Evolutionary conservation across 1,140 invertebrate species (phyloP).

Genomic region (Caenorhabditis briggsae): DNA sequence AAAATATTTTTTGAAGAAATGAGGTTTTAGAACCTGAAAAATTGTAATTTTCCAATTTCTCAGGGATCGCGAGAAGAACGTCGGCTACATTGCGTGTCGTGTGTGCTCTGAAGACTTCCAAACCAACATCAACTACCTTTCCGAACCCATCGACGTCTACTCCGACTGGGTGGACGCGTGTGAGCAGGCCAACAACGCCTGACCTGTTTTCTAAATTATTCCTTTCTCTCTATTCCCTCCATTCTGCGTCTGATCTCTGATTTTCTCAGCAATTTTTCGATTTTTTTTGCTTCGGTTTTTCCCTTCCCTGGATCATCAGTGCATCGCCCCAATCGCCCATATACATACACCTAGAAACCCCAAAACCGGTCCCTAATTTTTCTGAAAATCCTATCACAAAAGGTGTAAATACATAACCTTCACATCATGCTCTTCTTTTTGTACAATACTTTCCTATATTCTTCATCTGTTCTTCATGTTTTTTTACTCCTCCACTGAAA

Average conservation of each 20-base stretch:
- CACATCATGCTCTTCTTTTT: neutral
- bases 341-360: too few species aligned
- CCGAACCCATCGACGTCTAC: conserved; percentile 97
- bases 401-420: neutral
- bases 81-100: conserved; percentile 91
- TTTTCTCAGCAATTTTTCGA: conserved; percentile 22
- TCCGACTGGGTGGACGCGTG: conserved; percentile 99
- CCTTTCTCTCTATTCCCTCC: neutral
- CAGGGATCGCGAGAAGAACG: conserved; percentile 92
- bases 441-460: neutral
- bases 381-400: neutral
- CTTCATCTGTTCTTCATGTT: neutral
- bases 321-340: neutral
- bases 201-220: neutral
- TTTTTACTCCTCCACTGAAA: too few species aligned
- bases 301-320: conserved; percentile 18
- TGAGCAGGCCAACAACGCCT: conserved; percentile 82
- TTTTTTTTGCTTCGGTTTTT: neutral
- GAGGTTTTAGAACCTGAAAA: conserved; percentile 2
- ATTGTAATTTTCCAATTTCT: conserved; percentile 77
- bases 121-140: conserved; percentile 93
- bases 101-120: conserved; percentile 96
- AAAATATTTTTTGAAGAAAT: too few species aligned
- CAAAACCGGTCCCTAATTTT: neutral
- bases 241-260: conserved; percentile 26